Conservation (phyloP, 2,888 invertebrate species). For the Fissipunctia ypsillon region DNA sequence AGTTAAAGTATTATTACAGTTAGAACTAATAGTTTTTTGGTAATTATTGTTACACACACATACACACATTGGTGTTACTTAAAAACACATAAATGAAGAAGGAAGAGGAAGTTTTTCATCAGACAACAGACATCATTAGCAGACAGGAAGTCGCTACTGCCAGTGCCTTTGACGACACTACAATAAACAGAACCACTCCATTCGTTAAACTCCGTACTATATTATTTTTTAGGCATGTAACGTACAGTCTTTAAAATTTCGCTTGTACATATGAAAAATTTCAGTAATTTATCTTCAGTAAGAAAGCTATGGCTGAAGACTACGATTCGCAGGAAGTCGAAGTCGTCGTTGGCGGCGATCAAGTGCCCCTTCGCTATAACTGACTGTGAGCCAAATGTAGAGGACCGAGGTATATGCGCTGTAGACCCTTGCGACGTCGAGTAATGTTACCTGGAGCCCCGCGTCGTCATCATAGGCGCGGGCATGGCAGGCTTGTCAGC, state of each 20-base stretch:
- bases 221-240: conserved; percentile 44
- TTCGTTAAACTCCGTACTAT: not conserved
- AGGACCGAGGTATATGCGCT: conserved; percentile 81
- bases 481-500: conserved; percentile 95
- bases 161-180: not conserved
- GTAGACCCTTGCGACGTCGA: conserved; percentile 79
- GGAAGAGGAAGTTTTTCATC: too few species aligned
- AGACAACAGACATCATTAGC: too few species aligned
- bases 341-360: not conserved
- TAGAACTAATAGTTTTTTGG: not conserved
- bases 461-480: conserved; percentile 94
- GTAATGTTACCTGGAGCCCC: conserved; percentile 88
- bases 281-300: conserved; percentile 64
- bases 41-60: too few species aligned
- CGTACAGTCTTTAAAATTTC: conserved; percentile 6
- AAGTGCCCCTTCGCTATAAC: conserved; percentile 70
- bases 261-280: conserved; percentile 72
- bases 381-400: conserved; percentile 79
- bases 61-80: not conserved
- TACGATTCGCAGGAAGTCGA: conserved; percentile 73
- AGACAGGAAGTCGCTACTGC: not conserved
- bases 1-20: not conserved
- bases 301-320: conserved; percentile 71
- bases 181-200: too few species aligned
- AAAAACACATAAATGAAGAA: too few species aligned